These are phyloP conservation scores for Xestia rhomboidea DNA, from an alignment of 2,888 invertebrate genomes.

Conservation along the genomic window DNA sequence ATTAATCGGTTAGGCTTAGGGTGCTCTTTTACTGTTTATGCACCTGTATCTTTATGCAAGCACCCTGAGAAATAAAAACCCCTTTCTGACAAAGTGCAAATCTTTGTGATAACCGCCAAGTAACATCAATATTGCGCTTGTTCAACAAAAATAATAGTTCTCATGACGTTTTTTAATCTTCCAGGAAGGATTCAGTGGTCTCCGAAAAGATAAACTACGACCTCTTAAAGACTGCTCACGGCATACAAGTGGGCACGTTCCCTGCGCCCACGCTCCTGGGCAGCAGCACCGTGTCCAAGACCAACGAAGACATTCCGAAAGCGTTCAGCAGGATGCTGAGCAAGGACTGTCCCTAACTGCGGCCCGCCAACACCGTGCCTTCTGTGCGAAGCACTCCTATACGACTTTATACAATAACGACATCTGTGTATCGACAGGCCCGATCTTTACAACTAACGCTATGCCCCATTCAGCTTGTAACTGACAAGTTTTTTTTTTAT, in stretches of 20 bases:
- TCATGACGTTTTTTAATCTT: constrained; percentile 50
- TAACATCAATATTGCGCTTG: neutral
- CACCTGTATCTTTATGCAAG: neutral
- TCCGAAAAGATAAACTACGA: constrained; percentile 97
- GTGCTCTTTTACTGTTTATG: neutral
- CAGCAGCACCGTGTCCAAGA: constrained; percentile 93
- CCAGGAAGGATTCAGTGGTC: constrained; percentile 96
- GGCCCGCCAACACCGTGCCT: constrained; percentile 50
- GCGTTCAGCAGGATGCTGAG: constrained; percentile 92
- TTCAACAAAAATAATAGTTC: neutral
- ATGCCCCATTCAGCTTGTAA: neutral
- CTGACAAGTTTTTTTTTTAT: neutral
- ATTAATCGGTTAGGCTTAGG: neutral
- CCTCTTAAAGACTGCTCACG: constrained; percentile 94
- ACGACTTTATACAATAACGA: constrained; percentile 58
- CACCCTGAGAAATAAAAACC: neutral
- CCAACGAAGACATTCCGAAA: constrained; percentile 95
- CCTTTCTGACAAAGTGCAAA: neutral
- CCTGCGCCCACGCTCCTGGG: constrained; percentile 95
- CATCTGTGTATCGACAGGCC: constrained; percentile 28
- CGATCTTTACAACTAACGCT: neutral
- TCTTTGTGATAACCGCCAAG: neutral
- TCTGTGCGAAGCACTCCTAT: constrained; percentile 44
- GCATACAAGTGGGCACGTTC: constrained; percentile 93
- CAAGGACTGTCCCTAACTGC: constrained; percentile 85